Percentiles rank a stretch among this genome's conserved stretches.
Evolutionary conservation across 2,888 invertebrate species (phyloP).

Genomic region (Ochropleura plecta): DNA sequence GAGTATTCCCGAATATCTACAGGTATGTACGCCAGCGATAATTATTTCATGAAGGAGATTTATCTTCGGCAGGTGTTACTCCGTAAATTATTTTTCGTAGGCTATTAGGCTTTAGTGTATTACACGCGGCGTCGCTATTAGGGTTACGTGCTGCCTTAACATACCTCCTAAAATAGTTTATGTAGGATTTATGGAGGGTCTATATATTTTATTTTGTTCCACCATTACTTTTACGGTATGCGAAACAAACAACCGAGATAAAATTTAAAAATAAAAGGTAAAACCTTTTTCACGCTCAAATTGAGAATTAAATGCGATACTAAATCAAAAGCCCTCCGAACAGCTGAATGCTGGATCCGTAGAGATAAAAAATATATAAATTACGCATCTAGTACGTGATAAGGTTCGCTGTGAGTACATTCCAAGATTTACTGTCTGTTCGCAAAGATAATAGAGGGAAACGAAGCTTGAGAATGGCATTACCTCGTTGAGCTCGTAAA

Average conservation of each 20-base stretch:
- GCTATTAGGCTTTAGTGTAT: constrained; percentile 45
- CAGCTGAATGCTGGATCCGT: constrained; percentile 46
- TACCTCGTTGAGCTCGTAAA: constrained; percentile 77
- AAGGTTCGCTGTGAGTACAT: constrained; percentile 67
- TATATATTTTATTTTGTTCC: constrained; percentile 43
- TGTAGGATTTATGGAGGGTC: constrained; percentile 22
- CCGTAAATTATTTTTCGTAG: constrained; percentile 54
- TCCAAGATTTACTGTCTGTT: constrained; percentile 75
- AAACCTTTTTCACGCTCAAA: constrained; percentile 41
- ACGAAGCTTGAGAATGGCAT: constrained; percentile 75
- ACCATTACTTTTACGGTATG: constrained; percentile 23
- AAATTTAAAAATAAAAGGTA: constrained; percentile 45
- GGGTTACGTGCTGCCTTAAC: constrained; percentile 28
- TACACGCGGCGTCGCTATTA: constrained; percentile 36
- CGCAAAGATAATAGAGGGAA: constrained; percentile 76
- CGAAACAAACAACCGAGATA: constrained; percentile 37
- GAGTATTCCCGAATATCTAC: neutral
- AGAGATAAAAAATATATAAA: constrained; percentile 62
- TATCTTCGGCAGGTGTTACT: constrained; percentile 52
- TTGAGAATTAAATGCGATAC: constrained; percentile 47
- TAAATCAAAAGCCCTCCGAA: constrained; percentile 53
- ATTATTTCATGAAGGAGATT: constrained; percentile 55
- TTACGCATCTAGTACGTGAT: constrained; percentile 69
- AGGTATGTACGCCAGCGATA: constrained; percentile 21
- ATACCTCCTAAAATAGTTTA: constrained; percentile 41